Percentiles rank a stretch among this genome's conserved stretches.
phyloP scores from a whole-genome alignment of 2,797 vertebrate species.

The Sphenodon punctatus region DNA sequence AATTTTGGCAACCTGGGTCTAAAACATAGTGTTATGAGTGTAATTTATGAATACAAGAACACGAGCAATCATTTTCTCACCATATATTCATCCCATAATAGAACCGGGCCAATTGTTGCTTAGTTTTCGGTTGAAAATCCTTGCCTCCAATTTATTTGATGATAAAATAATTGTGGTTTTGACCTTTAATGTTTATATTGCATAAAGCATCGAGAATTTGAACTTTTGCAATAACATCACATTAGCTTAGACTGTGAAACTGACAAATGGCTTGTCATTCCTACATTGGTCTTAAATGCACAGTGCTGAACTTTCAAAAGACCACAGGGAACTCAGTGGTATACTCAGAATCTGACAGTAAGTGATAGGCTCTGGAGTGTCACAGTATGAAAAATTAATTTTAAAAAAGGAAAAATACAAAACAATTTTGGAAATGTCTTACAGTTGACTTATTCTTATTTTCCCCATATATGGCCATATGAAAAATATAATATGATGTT shows the following conservation, averaged over 20 bases:
- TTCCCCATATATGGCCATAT: conserved; percentile 12
- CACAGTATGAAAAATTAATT: conserved; percentile 11
- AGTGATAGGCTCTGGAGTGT: not conserved
- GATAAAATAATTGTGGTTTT: not conserved
- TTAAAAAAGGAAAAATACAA: conserved; percentile 1
- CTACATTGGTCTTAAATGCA: not conserved
- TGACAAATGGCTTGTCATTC: not conserved
- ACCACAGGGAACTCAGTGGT: not conserved
- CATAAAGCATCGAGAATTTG: not conserved
- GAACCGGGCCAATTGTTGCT: not conserved
- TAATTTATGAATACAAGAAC: not conserved
- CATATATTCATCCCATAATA: not conserved
- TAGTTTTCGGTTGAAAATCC: conserved; percentile 17
- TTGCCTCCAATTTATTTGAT: not conserved
- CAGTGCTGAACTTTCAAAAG: not conserved
- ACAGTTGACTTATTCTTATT: conserved; percentile 11
- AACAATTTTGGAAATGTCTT: conserved; percentile 25
- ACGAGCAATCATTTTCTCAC: conserved; percentile 6
- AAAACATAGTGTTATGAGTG: fast-evolving
- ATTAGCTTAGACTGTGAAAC: not conserved
- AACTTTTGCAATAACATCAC: not conserved
- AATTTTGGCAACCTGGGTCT: not conserved
- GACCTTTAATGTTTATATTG: fast-evolving
- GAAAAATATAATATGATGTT: conserved; percentile 28
- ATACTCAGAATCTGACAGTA: conserved; percentile 34